Percentiles rank a stretch among this genome's conserved stretches.
Evolutionary conservation across 1,140 invertebrate genomes (phyloP).

Genomic region (Euura saliciscinereae): DNA sequence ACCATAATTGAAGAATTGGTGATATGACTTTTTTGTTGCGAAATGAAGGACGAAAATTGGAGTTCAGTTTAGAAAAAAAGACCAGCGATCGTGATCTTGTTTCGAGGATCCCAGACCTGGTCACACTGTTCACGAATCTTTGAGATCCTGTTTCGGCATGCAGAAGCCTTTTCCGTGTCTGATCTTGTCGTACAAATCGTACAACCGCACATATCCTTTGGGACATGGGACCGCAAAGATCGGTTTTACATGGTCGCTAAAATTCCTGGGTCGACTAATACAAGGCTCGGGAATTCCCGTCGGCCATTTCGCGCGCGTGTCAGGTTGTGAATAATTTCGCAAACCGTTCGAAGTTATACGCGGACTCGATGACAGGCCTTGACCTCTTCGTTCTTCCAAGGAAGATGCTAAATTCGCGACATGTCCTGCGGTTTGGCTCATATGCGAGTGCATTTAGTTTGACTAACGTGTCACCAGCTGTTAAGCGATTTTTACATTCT

Average conservation of each 20-base stretch:
- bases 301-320: conserved; percentile 56
- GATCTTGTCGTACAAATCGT: neutral
- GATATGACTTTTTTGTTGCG: too few species aligned
- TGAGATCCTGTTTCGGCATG: too few species aligned
- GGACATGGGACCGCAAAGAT: too few species aligned
- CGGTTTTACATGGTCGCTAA: neutral
- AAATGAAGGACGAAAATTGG: too few species aligned
- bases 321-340: conserved; percentile 11
- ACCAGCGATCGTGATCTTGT: too few species aligned
- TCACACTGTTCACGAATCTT: too few species aligned
- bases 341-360: too few species aligned
- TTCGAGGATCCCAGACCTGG: too few species aligned
- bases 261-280: conserved; percentile 35
- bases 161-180: too few species aligned
- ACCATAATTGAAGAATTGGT: too few species aligned
- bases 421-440: conserved; percentile 9
- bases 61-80: too few species aligned
- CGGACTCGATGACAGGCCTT: too few species aligned
- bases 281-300: conserved; percentile 55
- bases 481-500: neutral
- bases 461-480: neutral
- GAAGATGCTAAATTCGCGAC: neutral
- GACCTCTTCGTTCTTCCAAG: neutral
- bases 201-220: neutral
- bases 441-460: neutral